Conservation (phyloP, 2,113 vertebrate genomes). For the Emydocephalus ijimae region DNA sequence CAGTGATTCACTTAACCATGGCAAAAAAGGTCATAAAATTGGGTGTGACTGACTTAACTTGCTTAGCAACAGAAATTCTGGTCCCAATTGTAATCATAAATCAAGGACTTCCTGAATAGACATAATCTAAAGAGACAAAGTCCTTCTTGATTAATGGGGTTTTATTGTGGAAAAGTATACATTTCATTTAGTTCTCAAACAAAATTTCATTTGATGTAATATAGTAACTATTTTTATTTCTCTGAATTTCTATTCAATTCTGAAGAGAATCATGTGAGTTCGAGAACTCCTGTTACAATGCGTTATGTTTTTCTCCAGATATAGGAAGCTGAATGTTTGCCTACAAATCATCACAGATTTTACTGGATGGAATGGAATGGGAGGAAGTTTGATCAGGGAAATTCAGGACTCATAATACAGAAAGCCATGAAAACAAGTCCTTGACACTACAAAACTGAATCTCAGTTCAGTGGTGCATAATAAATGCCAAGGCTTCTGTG, state of each 20-base stretch:
- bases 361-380: neutral
- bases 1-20: neutral
- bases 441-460: neutral
- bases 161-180: neutral
- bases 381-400: neutral
- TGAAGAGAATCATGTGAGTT: neutral
- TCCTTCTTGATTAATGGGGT: neutral
- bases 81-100: neutral
- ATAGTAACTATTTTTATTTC: neutral
- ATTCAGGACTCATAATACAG: neutral
- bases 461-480: neutral
- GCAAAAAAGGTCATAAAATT: neutral
- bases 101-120: neutral
- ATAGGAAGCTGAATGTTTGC: neutral
- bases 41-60: neutral
- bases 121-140: neutral
- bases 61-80: neutral
- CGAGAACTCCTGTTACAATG: neutral
- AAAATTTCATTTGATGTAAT: neutral
- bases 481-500: neutral
- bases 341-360: neutral
- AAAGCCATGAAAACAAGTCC: neutral
- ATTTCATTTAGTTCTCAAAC: constrained; percentile 13
- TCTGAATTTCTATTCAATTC: constrained; percentile 9
- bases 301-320: neutral